phyloP scores from a whole-genome alignment of 2,797 vertebrate genomes.

The Pseudochromis fuscus region DNA sequence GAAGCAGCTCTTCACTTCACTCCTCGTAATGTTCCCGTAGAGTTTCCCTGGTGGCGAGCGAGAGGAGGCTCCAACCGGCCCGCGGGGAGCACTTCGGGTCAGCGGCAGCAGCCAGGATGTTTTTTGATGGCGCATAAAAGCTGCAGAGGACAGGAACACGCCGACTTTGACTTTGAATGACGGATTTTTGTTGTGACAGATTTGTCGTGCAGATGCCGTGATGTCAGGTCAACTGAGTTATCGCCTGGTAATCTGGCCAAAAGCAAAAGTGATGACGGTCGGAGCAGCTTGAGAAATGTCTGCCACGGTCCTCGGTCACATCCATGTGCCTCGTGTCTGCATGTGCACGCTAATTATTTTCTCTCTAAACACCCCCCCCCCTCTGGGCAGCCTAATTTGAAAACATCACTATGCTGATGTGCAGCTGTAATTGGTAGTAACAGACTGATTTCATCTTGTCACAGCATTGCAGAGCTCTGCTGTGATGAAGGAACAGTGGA shows the following conservation, averaged over 20 bases:
- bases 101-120: neutral
- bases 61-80: conserved; percentile 7
- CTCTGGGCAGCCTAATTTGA: neutral
- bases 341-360: neutral
- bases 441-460: conserved; percentile 8
- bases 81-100: conserved; percentile 4
- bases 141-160: neutral
- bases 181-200: too few relatives aligned
- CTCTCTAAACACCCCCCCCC: neutral
- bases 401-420: conserved; percentile 9
- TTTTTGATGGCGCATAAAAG: conserved; percentile 21
- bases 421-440: conserved; percentile 8
- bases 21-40: conserved; percentile 11
- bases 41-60: conserved; percentile 12
- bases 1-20: conserved; percentile 7
- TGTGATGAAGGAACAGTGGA: neutral
- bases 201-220: too few relatives aligned
- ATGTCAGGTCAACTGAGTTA: too few relatives aligned
- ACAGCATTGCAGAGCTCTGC: neutral
- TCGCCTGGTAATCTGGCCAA: too few relatives aligned
- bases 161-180: neutral
- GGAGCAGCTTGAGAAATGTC: neutral
- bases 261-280: neutral
- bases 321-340: too few relatives aligned
- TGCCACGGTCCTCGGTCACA: too few relatives aligned